Evolutionary conservation across 2,888 invertebrate species (phyloP), one percentile per base, ranked within the genome.

Genomic region (Thysanoteuthis rhombus): DNA sequence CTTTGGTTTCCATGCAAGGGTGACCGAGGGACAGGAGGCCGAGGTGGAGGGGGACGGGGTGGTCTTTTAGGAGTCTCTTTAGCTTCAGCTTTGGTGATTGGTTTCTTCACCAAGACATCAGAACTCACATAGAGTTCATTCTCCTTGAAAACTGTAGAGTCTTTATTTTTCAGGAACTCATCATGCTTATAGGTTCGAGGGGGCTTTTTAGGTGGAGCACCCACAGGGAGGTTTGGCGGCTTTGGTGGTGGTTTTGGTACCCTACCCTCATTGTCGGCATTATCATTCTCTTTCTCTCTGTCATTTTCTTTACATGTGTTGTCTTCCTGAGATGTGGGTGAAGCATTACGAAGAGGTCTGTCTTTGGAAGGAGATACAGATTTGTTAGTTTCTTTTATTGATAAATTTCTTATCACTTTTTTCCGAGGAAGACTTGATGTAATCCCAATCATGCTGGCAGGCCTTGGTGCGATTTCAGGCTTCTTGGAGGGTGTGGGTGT

Each of bases 141-240:
- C 38, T 93, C 93, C 42, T 93, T 93, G 25, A 58, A 36, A 47
- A 93, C 58, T 47, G 47, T 47, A 36, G 36, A 39, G 25, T 90
- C 92, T 94, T 94, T 58, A 94, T 95, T 96, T 94, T 95, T 94
- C 8, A 96, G 93, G 93, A 96, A 96, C 75, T 95, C 95, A 95
- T 96, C 96, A 94, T 96, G 96, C 89, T 95, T 96, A 94, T 95
- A 95, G 8, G 96, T 96, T 75, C 96, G 93, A 39, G 94, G 94
- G 32, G 94, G 94, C 39, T 90, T 93, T 75, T 93, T 93, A 25
- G 89, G 75, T 47, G 94, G 94, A 92, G 93, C 39, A 45, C 45
- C 93, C 32, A 36, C 40, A n/a, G 39, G 89, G 39, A 58, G 40
- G 19, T 42, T 42, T 32, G 28, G 39, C 8, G 93, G 89, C 28